phyloP scores from a whole-genome alignment of 2,113 vertebrate genomes.

The Emydura subglobosa region DNA sequence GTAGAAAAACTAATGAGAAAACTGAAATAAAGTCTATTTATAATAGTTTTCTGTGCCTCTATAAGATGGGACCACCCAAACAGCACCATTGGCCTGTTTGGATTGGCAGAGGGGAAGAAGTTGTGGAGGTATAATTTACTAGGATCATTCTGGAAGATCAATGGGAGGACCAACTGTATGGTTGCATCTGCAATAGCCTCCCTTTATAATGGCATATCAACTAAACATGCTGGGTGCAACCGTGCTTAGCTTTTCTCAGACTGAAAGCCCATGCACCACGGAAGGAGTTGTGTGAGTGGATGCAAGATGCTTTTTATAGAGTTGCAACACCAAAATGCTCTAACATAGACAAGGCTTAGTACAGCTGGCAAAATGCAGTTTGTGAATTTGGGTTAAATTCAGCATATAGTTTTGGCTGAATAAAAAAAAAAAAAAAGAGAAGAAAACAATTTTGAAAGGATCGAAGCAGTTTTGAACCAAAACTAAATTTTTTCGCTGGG shows the following conservation, averaged over 20 bases:
- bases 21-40: neutral
- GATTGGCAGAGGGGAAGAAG: neutral
- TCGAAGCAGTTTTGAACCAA: neutral
- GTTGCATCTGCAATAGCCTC: neutral
- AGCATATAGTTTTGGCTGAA: neutral
- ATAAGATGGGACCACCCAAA: neutral
- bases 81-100: neutral
- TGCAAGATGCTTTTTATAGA: neutral
- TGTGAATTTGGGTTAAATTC: neutral
- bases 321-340: neutral
- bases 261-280: neutral
- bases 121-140: neutral
- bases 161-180: neutral
- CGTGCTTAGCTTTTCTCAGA: neutral
- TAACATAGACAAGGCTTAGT: neutral
- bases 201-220: neutral
- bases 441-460: neutral
- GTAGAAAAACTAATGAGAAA: neutral
- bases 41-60: neutral
- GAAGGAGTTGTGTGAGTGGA: neutral
- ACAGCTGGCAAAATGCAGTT: neutral
- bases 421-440: neutral
- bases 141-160: neutral
- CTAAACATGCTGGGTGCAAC: neutral
- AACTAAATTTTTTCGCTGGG: neutral